These are phyloP conservation scores for Chelonoidis abingdonii DNA, from an alignment of 2,113 vertebrate species.

Conservation along the genomic window DNA sequence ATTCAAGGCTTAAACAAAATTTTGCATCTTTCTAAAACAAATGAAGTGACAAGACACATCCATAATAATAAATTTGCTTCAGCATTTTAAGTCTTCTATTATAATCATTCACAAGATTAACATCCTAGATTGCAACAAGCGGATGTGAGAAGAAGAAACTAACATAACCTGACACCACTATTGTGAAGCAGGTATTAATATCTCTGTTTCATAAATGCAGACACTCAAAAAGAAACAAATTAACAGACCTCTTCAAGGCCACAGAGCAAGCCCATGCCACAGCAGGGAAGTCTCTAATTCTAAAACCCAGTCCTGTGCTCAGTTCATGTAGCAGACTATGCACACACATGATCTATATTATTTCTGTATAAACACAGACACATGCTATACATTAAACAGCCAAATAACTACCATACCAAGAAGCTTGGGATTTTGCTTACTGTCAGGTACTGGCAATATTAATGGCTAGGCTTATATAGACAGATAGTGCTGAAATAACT, in stretches of 20 bases:
- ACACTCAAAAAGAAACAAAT: not conserved
- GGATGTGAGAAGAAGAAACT: not conserved
- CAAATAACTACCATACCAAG: not conserved
- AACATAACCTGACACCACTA: not conserved
- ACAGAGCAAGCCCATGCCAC: not conserved
- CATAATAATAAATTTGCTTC: constrained; percentile 16
- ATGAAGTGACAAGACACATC: constrained; percentile 6
- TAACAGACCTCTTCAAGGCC: not conserved
- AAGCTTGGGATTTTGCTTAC: not conserved
- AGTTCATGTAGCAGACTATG: not conserved
- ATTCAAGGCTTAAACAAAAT: not conserved
- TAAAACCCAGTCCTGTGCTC: not conserved
- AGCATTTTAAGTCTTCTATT: constrained; percentile 2
- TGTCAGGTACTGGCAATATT: not conserved
- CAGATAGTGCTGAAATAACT: not conserved
- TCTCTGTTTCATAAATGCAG: not conserved
- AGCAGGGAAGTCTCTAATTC: not conserved
- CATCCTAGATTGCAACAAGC: not conserved
- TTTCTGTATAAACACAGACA: not conserved
- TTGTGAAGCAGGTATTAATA: not conserved
- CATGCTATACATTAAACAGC: not conserved
- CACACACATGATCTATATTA: not conserved
- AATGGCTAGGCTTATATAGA: not conserved
- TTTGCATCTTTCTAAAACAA: not conserved
- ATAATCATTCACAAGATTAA: constrained; percentile 35